These are phyloP conservation scores for Drosophila athabasca DNA, from an alignment of 1,140 invertebrate species.

Conservation along the genomic window DNA sequence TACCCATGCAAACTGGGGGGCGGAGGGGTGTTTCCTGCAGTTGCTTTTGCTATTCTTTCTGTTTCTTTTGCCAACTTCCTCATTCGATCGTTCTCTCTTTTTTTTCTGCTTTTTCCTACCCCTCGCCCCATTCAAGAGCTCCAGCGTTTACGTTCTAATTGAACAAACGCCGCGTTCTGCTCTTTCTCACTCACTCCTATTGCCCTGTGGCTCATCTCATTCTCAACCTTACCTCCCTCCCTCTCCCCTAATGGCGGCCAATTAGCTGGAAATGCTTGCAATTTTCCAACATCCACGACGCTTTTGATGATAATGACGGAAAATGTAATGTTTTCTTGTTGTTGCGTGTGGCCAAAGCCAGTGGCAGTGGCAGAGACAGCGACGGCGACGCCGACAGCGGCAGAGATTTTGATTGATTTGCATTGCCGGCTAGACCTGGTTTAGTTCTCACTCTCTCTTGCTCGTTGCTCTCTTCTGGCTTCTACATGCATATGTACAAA, in stretches of 20 bases:
- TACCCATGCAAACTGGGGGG: no score
- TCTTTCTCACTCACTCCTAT: conserved; percentile 1
- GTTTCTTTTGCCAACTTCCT: no score
- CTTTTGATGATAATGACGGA: conserved; percentile 49
- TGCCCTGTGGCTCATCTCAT: neutral
- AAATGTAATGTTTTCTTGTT: conserved; percentile 33
- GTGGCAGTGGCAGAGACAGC: conserved; percentile 6
- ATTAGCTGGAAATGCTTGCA: conserved; percentile 55
- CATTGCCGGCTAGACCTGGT: conserved; percentile 59
- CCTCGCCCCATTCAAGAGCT: conserved; percentile 1
- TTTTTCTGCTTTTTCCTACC: conserved; percentile 1
- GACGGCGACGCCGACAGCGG: neutral
- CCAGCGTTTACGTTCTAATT: conserved; percentile 68
- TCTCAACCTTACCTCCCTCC: neutral
- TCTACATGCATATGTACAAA: conserved; percentile 10
- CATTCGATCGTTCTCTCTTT: neutral
- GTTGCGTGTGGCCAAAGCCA: conserved; percentile 18
- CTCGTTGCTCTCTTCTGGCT: conserved; percentile 4
- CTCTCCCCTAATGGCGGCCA: conserved; percentile 16
- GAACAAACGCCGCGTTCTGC: conserved; percentile 48
- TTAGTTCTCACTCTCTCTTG: conserved; percentile 38
- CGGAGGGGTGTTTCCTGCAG: neutral
- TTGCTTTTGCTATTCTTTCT: conserved; percentile 11
- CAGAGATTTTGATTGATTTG: conserved; percentile 61
- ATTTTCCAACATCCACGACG: conserved; percentile 50